phyloP scores from a whole-genome alignment of 2,797 vertebrate species.

The Prionace glauca region DNA sequence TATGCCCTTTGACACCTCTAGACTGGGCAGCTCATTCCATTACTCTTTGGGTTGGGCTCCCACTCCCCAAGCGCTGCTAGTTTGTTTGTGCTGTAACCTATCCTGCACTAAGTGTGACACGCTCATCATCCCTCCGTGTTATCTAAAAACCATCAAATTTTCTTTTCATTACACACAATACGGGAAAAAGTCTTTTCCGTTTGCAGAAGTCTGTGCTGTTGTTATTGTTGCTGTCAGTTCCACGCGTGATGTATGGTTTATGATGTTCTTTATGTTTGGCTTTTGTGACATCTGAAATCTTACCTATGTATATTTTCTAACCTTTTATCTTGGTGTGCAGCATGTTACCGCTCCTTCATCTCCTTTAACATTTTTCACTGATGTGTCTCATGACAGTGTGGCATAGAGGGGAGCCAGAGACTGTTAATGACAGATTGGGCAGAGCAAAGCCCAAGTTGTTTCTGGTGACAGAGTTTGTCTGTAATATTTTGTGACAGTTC shows the following conservation, averaged over 20 bases:
- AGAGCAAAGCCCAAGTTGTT: not conserved
- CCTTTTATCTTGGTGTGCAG: not conserved
- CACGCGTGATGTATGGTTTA: not conserved
- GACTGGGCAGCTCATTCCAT: not conserved
- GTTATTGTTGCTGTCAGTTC: not conserved
- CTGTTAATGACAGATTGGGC: not conserved
- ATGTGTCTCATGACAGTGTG: not conserved
- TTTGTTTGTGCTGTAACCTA: not conserved
- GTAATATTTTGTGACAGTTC: constrained; percentile 29
- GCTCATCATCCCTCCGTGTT: not conserved
- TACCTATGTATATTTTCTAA: not conserved
- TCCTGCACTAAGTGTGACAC: not conserved
- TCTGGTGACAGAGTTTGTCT: not conserved
- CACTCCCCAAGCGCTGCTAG: not conserved
- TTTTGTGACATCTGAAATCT: not conserved
- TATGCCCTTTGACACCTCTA: not conserved
- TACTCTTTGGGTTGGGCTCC: not conserved
- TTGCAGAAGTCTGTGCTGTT: not conserved
- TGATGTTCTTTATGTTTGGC: not conserved
- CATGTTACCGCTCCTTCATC: not conserved
- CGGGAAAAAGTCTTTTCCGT: not conserved
- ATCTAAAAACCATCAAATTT: not conserved
- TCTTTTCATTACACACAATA: not conserved
- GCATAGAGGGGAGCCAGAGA: not conserved
- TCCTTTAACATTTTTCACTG: not conserved